Evolutionary conservation across 2,888 invertebrate genomes (phyloP).

Genomic region (Acleris laterana): DNA sequence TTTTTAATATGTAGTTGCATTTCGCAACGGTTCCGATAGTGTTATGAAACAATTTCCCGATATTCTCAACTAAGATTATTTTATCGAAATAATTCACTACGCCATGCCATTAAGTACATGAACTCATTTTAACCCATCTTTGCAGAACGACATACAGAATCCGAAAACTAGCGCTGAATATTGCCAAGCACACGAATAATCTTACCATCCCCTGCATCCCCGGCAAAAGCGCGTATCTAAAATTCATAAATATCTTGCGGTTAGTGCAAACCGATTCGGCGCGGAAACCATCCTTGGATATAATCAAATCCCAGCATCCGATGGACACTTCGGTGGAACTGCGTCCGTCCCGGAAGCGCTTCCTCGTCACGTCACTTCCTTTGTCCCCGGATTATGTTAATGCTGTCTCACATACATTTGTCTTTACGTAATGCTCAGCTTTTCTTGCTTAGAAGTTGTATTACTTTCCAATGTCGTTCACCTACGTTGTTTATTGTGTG

Average conservation of each 20-base stretch:
- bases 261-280: constrained; percentile 26
- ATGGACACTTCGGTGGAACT: constrained; percentile 47
- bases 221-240: no score
- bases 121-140: no score
- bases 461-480: constrained; percentile 70
- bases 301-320: constrained; percentile 57
- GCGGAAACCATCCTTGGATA: constrained; percentile 38
- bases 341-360: constrained; percentile 54
- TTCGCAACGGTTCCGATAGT: no score
- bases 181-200: no score
- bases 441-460: constrained; percentile 59
- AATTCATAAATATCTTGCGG: constrained; percentile 27
- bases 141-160: no score
- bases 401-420: constrained; percentile 76
- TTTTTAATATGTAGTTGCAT: no score
- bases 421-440: constrained; percentile 73
- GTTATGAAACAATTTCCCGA: no score
- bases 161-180: no score
- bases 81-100: no score
- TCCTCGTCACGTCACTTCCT: constrained; percentile 68
- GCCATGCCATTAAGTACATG: no score
- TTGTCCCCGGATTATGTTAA: constrained; percentile 80
- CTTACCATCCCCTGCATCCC: no score
- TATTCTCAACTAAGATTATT: no score
- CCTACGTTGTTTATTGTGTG: constrained; percentile 64